These are phyloP conservation scores for Gastracanthus pulcherrimus DNA, from an alignment of 2,888 invertebrate species.

Conservation along the genomic window DNA sequence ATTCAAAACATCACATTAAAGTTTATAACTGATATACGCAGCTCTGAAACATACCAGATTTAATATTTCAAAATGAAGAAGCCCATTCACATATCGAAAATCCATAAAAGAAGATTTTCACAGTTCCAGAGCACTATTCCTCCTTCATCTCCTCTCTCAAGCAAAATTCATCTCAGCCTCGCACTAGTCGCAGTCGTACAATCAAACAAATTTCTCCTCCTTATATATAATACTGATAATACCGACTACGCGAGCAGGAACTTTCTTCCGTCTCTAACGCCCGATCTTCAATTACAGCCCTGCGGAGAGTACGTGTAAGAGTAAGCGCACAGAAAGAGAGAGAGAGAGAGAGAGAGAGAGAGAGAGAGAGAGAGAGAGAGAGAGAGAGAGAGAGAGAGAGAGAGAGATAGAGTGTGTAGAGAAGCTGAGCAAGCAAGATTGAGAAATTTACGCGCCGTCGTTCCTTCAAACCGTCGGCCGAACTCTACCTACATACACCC, in stretches of 20 bases:
- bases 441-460: slow-evolving; percentile 37
- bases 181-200: neutral
- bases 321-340: no score
- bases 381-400: no score
- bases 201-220: slow-evolving; percentile 20
- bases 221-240: no score
- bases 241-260: neutral
- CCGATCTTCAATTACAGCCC: slow-evolving; percentile 25
- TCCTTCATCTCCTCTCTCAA: neutral
- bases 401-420: no score
- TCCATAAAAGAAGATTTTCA: slow-evolving; percentile 4
- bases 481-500: neutral
- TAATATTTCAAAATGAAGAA: neutral
- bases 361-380: no score
- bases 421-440: slow-evolving; percentile 47
- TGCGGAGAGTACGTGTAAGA: no score
- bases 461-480: no score
- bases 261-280: neutral
- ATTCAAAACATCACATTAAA: no score
- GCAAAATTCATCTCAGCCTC: neutral
- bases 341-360: no score
- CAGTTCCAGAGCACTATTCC: no score
- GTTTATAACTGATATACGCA: no score
- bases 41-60: no score
- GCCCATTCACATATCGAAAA: neutral